Base-by-base conservation (phyloP, 37 sponge, comb jelly and placozoan genomes). In the Ephydatia muelleri region DNA sequence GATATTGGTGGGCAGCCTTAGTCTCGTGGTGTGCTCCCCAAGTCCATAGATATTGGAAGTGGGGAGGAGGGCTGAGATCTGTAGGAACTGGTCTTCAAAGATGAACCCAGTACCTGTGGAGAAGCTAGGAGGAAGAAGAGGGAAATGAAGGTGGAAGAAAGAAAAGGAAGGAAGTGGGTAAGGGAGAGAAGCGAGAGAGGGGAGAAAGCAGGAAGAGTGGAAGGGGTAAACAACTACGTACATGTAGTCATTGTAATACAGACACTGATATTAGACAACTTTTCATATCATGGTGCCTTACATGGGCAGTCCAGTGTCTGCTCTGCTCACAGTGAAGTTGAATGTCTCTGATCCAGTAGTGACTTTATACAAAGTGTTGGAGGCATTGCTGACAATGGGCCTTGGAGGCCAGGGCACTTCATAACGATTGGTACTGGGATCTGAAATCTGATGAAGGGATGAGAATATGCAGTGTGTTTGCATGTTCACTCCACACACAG, bases 1-100 rank as follows among this genome's bases (percentile, higher is more conserved):
- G 48, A 80, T 47, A 65, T 94, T 77, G 2, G 77, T 78, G 68
- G 49, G 40, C 39, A 91, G 78, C 13, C 67, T 66, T 43, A 87
- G 39, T 12, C 38, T 38, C 0, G 80, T 72, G 11, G 70, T 86
- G 65, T 92, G 91, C 75, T 94, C 94, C 38, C 91, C 91, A 33
- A 94, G 74, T 13, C 94, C 94, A 73, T 94, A 94, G 33, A 94
- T 71, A 32, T 84, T 83, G 29, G 16, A 1, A 5, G 91, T 80
- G 27, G 94, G 85, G 21, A 94, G 88, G 27, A 66, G 28, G 23
- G 88, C 31, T 2, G 91, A 79, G 9, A 94, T 73, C 88, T 94
- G 91, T 0, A 94, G 76, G 67, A 91, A 94, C 84, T 94, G 94
- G 31, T 91, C 84, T 22, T 49, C 31, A 38, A 89, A 86, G 4